Evolutionary conservation across 2,888 invertebrate genomes (phyloP).

Genomic region (Entomobrya multifasciata): DNA sequence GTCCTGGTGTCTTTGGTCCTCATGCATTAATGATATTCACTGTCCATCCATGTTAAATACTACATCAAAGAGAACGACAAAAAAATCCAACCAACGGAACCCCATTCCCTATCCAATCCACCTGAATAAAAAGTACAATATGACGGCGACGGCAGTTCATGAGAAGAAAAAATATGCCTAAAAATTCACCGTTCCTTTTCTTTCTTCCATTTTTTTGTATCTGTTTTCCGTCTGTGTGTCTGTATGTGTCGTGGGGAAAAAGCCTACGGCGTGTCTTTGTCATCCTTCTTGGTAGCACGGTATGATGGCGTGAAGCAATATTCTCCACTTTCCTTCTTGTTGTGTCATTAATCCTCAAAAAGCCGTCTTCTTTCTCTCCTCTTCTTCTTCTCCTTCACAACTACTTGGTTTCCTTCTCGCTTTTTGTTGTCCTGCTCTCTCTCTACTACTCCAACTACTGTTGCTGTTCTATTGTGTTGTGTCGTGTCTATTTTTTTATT

Average conservation of each 20-base stretch:
- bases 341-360: conserved; percentile 68
- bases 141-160: no score
- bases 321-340: conserved; percentile 69
- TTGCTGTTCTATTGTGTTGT: not conserved
- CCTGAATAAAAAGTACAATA: no score
- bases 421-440: conserved; percentile 27
- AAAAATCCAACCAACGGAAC: no score
- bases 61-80: no score
- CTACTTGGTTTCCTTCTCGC: not conserved
- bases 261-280: conserved; percentile 45
- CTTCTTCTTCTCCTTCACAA: conserved; percentile 14
- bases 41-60: no score
- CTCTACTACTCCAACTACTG: not conserved
- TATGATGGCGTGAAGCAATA: conserved; percentile 62
- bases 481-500: conserved; percentile 12
- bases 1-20: no score
- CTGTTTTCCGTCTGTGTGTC: not conserved
- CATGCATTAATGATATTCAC: no score
- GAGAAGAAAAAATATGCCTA: conserved; percentile 15
- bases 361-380: conserved; percentile 54
- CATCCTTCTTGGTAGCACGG: not conserved
- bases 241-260: not conserved
- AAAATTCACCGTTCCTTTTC: not conserved
- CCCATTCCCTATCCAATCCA: no score
- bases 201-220: not conserved